These are phyloP conservation scores for Campoletis raptor DNA, from an alignment of 2,888 invertebrate genomes.

Conservation along the genomic window DNA sequence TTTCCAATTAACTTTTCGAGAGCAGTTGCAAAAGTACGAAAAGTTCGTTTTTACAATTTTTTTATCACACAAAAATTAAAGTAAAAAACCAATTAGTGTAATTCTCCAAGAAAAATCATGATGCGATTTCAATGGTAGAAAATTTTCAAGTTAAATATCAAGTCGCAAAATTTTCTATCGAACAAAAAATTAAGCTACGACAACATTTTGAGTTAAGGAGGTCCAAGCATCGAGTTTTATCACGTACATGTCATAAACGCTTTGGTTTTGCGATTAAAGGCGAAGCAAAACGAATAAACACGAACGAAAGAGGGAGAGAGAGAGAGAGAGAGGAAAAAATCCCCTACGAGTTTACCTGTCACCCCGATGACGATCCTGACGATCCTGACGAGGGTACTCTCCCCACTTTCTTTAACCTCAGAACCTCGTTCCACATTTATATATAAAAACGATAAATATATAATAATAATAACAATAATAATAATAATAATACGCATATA, in stretches of 20 bases:
- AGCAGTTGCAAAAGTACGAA: too few relatives aligned
- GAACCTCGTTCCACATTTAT: conserved; percentile 62
- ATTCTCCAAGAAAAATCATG: too few relatives aligned
- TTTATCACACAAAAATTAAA: too few relatives aligned
- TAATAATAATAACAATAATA: conserved; percentile 23
- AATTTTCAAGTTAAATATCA: background rate
- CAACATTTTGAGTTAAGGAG: conserved; percentile 6
- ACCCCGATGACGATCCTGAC: conserved; percentile 83
- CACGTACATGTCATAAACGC: conserved; percentile 67
- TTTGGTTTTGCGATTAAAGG: conserved; percentile 57
- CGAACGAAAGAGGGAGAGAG: conserved; percentile 55
- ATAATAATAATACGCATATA: background rate
- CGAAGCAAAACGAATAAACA: conserved; percentile 30
- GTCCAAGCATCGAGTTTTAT: conserved; percentile 67
- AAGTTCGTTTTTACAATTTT: too few relatives aligned
- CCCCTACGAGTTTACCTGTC: conserved; percentile 80
- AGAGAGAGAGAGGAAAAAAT: background rate
- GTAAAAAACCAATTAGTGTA: too few relatives aligned
- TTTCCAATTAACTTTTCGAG: too few relatives aligned
- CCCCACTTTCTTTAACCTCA: conserved; percentile 7
- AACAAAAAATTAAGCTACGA: background rate
- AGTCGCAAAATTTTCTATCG: background rate
- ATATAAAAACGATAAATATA: conserved; percentile 45
- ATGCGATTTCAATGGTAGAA: too few relatives aligned
- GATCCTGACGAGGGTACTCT: conserved; percentile 82